phyloP scores from a whole-genome alignment of 1,140 invertebrate species.

The Cydia strobilella region DNA sequence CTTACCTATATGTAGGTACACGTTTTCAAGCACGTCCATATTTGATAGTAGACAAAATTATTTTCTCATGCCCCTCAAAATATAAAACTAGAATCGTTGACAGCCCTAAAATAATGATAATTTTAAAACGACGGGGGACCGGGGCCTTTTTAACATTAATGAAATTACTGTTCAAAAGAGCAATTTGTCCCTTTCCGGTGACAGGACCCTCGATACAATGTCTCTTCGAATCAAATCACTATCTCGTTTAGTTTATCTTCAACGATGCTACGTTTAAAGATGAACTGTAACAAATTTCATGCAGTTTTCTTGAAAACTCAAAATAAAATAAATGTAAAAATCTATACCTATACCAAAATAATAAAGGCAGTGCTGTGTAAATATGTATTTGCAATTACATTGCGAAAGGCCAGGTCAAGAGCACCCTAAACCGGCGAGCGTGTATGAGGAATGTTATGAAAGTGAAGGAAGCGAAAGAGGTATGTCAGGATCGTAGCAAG shows the following conservation, averaged over 20 bases:
- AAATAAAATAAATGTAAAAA: no score
- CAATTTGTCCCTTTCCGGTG: conserved; percentile 64
- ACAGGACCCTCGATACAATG: conserved; percentile 12
- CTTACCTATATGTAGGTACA: no score
- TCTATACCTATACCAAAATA: no score
- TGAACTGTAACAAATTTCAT: not conserved
- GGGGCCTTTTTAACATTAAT: conserved; percentile 46
- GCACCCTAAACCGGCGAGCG: no score
- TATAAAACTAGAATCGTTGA: not conserved
- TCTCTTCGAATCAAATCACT: conserved; percentile 17
- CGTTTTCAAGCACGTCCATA: not conserved
- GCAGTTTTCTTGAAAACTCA: no score
- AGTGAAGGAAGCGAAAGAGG: no score
- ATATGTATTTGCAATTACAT: no score
- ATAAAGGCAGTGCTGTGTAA: no score
- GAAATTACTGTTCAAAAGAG: conserved; percentile 59
- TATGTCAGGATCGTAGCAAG: no score
- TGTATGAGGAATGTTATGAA: no score
- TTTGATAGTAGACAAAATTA: not conserved
- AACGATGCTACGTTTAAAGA: not conserved
- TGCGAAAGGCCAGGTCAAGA: no score
- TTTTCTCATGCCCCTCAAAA: not conserved
- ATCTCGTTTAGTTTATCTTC: conserved; percentile 3
- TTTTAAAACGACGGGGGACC: conserved; percentile 27
- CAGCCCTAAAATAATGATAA: conserved; percentile 34